These are phyloP conservation scores for Acrossocheilus fasciatus DNA, from an alignment of 2,797 vertebrate species.

Conservation along the genomic window DNA sequence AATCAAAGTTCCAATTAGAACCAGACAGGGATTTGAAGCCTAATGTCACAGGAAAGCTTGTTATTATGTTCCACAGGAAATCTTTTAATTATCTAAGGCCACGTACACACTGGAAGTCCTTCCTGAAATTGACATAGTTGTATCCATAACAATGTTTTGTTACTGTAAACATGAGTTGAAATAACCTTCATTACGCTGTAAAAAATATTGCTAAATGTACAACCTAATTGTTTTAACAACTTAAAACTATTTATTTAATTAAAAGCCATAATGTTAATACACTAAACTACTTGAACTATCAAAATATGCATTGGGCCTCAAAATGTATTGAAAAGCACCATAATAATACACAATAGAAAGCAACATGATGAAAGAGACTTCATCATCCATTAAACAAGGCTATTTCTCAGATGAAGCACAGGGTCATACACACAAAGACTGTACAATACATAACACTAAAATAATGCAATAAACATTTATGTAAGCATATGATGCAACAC, in stretches of 20 bases:
- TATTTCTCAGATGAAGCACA: background rate
- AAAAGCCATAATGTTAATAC: background rate
- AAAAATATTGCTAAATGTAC: background rate
- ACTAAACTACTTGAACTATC: background rate
- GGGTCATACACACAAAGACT: background rate
- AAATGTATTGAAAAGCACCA: background rate
- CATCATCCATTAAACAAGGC: background rate
- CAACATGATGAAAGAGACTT: background rate
- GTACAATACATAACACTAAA: background rate
- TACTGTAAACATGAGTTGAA: background rate
- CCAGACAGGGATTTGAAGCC: slow-evolving; percentile 5
- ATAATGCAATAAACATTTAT: background rate
- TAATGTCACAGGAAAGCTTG: background rate
- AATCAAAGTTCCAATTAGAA: slow-evolving; percentile 15
- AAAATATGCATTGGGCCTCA: background rate
- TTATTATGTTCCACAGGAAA: background rate
- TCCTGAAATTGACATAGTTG: too few relatives aligned
- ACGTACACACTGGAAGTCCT: background rate
- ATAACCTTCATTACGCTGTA: background rate
- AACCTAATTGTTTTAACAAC: background rate
- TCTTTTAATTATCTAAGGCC: background rate
- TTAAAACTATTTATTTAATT: background rate
- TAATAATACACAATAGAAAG: background rate
- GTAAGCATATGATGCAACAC: background rate
- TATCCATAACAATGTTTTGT: background rate